These are phyloP conservation scores for Formica aserva DNA, from an alignment of 2,888 invertebrate genomes.

Conservation along the genomic window DNA sequence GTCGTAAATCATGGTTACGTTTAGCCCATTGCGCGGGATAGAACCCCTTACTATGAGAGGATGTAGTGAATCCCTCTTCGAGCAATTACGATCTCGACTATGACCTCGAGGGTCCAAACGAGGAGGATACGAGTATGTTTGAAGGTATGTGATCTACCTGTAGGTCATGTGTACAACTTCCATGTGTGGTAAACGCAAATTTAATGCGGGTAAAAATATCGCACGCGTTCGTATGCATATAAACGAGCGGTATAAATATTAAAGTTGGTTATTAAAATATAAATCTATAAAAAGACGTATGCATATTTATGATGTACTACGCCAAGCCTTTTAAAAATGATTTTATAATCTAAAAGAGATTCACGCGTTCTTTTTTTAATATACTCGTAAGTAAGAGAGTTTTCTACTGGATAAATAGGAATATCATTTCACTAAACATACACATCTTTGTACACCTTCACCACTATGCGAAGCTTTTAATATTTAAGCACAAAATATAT, in stretches of 20 bases:
- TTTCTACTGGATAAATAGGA: neutral
- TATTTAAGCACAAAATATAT: slow-evolving; percentile 41
- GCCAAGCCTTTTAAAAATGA: neutral
- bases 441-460: neutral
- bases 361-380: neutral
- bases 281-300: neutral
- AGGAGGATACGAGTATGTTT: slow-evolving; percentile 37
- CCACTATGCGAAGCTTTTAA: neutral
- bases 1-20: slow-evolving; percentile 77
- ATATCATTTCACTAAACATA: slow-evolving; percentile 23
- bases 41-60: slow-evolving; percentile 59
- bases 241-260: neutral
- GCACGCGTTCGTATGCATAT: neutral
- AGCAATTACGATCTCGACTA: slow-evolving; percentile 67
- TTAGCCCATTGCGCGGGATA: slow-evolving; percentile 67
- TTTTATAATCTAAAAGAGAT: neutral
- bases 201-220: slow-evolving; percentile 5
- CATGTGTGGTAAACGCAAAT: neutral
- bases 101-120: slow-evolving; percentile 51
- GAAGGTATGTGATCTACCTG: slow-evolving; percentile 42
- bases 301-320: neutral
- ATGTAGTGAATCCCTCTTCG: slow-evolving; percentile 66
- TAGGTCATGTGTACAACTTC: neutral
- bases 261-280: neutral
- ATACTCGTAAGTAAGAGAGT: neutral